These are phyloP conservation scores for Ferdinandea cuprea DNA, from an alignment of 2,888 invertebrate species.

Conservation along the genomic window DNA sequence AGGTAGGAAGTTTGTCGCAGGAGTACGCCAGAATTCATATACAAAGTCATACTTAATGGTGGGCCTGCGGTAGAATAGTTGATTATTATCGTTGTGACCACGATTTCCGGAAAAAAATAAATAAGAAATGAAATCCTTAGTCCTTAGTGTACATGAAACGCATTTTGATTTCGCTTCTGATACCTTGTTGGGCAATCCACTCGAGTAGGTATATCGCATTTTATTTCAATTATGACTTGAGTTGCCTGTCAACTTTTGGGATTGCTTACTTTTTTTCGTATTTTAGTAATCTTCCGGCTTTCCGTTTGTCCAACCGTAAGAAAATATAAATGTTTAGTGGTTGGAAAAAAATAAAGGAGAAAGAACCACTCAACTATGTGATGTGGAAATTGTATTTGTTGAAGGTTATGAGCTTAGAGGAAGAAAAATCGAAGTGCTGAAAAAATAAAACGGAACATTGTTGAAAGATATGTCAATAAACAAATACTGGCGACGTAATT, in stretches of 20 bases:
- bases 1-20: conserved; percentile 3
- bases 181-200: conserved; percentile 26
- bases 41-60: background rate
- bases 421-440: background rate
- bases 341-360: conserved; percentile 11
- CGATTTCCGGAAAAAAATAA: conserved; percentile 20
- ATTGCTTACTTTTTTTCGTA: conserved; percentile 31
- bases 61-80: conserved; percentile 17
- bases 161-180: conserved; percentile 11
- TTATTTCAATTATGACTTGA: conserved; percentile 50
- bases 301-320: background rate
- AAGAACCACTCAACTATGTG: conserved; percentile 1
- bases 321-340: conserved; percentile 4
- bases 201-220: conserved; percentile 32
- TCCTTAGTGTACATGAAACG: conserved; percentile 4
- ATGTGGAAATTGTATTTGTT: conserved; percentile 8
- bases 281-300: background rate
- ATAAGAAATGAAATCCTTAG: background rate
- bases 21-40: background rate
- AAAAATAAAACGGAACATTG: too few species aligned
- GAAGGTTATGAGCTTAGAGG: conserved; percentile 4
- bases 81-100: conserved; percentile 22
- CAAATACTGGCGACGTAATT: too few species aligned
- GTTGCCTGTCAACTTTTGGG: conserved; percentile 41
- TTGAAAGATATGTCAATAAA: too few species aligned